Evolutionary conservation across 2,113 vertebrate species (phyloP).

Genomic region (Myanophis thanlyinensis): DNA sequence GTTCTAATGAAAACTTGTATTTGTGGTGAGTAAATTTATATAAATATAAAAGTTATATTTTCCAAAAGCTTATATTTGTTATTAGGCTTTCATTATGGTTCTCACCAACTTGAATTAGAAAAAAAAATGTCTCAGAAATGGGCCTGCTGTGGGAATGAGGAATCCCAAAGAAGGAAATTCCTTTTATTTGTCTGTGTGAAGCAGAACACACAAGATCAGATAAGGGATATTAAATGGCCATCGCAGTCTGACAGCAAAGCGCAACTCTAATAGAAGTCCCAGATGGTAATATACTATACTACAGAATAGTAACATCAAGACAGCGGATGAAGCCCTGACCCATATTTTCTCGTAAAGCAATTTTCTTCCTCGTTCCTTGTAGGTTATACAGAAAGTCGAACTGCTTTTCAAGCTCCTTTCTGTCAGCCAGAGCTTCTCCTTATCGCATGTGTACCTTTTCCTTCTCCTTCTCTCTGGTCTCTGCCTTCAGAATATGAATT

Average conservation of each 20-base stretch:
- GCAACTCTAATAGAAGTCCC: conserved; percentile 66
- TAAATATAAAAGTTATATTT: neutral
- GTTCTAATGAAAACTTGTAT: neutral
- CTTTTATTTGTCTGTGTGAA: conserved; percentile 56
- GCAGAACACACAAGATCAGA: conserved; percentile 62
- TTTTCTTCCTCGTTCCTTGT: conserved; percentile 70
- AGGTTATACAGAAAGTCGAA: conserved; percentile 67
- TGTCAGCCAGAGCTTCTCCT: conserved; percentile 42
- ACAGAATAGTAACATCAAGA: conserved; percentile 63
- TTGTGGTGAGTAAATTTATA: neutral
- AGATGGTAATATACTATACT: conserved; percentile 65
- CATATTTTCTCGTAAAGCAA: conserved; percentile 72
- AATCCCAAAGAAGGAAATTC: conserved; percentile 45
- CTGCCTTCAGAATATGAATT: conserved; percentile 40
- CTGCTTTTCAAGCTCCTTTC: conserved; percentile 49
- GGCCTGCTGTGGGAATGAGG: conserved; percentile 41
- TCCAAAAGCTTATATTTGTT: neutral
- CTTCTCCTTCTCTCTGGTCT: conserved; percentile 22
- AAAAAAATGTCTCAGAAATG: conserved; percentile 33
- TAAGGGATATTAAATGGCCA: conserved; percentile 73
- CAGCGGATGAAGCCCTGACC: conserved; percentile 65
- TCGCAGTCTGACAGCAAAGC: conserved; percentile 69
- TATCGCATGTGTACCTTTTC: conserved; percentile 12
- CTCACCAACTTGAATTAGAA: conserved; percentile 14
- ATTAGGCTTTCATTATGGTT: neutral